These are phyloP conservation scores for Atopsyche davidsoni DNA, from an alignment of 1,140 invertebrate species.

Conservation along the genomic window DNA sequence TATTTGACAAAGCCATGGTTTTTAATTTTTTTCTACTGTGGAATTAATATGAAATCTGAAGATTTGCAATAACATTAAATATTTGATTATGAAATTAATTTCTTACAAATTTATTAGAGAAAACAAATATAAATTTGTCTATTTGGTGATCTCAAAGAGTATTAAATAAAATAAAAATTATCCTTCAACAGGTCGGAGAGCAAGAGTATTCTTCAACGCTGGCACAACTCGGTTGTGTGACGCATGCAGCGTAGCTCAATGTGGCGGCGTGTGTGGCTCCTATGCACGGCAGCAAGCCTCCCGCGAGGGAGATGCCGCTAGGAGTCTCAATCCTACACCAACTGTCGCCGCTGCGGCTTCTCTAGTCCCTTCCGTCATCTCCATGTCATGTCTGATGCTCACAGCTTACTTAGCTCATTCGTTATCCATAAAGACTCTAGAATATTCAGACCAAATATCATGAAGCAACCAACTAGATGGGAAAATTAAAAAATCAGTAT, in stretches of 20 bases:
- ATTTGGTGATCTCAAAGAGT: background rate
- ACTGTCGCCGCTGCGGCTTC: constrained; percentile 22
- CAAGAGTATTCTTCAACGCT: constrained; percentile 41
- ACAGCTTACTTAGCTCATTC: background rate
- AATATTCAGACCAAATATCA: background rate
- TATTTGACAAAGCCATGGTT: background rate
- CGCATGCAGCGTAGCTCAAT: constrained; percentile 39
- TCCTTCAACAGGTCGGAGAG: constrained; percentile 39
- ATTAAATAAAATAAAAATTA: background rate
- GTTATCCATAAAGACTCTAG: background rate
- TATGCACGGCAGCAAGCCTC: constrained; percentile 32
- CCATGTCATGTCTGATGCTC: background rate
- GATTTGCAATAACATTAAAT: constrained; percentile 1
- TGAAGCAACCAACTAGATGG: background rate
- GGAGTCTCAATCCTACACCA: constrained; percentile 1
- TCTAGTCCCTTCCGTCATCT: constrained; percentile 25
- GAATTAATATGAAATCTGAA: background rate
- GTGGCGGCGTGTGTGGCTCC: constrained; percentile 37
- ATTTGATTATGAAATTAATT: background rate
- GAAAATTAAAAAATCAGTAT: background rate
- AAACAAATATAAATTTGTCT: background rate
- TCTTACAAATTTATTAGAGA: background rate
- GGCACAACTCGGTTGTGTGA: constrained; percentile 36
- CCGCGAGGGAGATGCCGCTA: constrained; percentile 12
- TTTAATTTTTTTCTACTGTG: background rate